These are phyloP conservation scores for Venustoraphidia nigricollis DNA, from an alignment of 2,888 invertebrate genomes.

Conservation along the genomic window DNA sequence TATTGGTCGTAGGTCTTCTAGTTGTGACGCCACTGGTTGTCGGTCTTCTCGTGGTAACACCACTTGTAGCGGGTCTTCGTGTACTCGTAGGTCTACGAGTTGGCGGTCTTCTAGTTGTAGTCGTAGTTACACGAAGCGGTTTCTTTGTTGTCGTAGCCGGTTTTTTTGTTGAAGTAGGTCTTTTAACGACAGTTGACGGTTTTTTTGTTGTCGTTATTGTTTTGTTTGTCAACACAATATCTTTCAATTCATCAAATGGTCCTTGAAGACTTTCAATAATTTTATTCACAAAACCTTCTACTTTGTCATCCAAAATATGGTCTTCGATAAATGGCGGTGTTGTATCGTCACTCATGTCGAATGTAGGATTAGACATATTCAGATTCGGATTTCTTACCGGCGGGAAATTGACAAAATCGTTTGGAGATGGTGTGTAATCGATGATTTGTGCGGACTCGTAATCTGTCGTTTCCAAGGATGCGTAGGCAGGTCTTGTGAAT, in stretches of 20 bases:
- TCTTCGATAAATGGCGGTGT: slow-evolving; percentile 67
- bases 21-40: slow-evolving; percentile 22
- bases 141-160: slow-evolving; percentile 21
- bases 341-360: slow-evolving; percentile 42
- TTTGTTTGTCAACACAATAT: slow-evolving; percentile 48
- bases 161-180: slow-evolving; percentile 20
- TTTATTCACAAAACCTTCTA: slow-evolving; percentile 68
- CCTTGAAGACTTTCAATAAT: slow-evolving; percentile 71
- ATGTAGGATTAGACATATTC: slow-evolving; percentile 46
- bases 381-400: slow-evolving; percentile 73
- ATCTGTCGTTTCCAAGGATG: slow-evolving; percentile 13
- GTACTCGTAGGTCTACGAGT: slow-evolving; percentile 18
- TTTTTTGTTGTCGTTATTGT: slow-evolving; percentile 18
- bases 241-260: slow-evolving; percentile 66
- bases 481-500: background rate
- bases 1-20: slow-evolving; percentile 18
- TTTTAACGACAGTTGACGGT: slow-evolving; percentile 13
- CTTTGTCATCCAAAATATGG: slow-evolving; percentile 58
- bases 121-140: slow-evolving; percentile 18
- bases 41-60: slow-evolving; percentile 20
- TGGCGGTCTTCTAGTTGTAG: slow-evolving; percentile 11
- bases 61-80: slow-evolving; percentile 19
- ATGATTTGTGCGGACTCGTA: slow-evolving; percentile 18
- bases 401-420: slow-evolving; percentile 66
- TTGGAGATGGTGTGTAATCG: slow-evolving; percentile 39